Evolutionary conservation across 2,888 invertebrate species (phyloP), one percentile per base, ranked within the genome.

Genomic region (Xestia sexstrigata): DNA sequence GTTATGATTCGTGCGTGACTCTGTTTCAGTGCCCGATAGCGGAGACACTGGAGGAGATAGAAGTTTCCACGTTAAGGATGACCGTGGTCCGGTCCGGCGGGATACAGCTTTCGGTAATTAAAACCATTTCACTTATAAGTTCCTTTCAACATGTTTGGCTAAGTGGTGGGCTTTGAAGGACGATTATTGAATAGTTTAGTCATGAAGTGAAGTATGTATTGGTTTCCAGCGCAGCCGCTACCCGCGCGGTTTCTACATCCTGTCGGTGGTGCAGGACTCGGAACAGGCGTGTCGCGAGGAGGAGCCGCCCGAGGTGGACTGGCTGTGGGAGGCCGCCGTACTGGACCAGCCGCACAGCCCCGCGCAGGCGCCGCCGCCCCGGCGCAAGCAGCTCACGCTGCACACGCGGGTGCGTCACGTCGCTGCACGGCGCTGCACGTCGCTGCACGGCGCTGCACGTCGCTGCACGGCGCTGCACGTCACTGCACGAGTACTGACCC

Each of bases 21-120:
- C 39, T 79, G 65, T 90, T 90, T 15, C 93, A 96, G 96, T 96
- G 96, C 78, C 96, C 96, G 2, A 93, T 96, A 74, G 89, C 91
- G 73, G 93, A 96, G 87, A 92, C 93, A 26, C 60, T 90, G 78
- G 82, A 85, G 3, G 92, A 91, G 23, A 83, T 93, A 35, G 83
- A 87, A 70, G 68, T 69, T 26, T 58, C 82, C 23, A 89, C 92
- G 11, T 76, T 92, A 70, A 89, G 95, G 72, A 93, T 96, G 93
- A 95, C 95, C 2, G 91, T 96, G 89, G 91, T 91, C 87, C 92
- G 92, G 55, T 95, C 95, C 30, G 96, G 94, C 35, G 96, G 91
- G 17, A 87, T 92, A 70, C 95, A 96, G 67, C 86, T 96, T 30
- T 90, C 94, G 91, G 96, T 96, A 88, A 88, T 35, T 60, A 47